Evolutionary conservation across 2,113 vertebrate genomes (phyloP).

Genomic region (Ancistrus triradiatus): DNA sequence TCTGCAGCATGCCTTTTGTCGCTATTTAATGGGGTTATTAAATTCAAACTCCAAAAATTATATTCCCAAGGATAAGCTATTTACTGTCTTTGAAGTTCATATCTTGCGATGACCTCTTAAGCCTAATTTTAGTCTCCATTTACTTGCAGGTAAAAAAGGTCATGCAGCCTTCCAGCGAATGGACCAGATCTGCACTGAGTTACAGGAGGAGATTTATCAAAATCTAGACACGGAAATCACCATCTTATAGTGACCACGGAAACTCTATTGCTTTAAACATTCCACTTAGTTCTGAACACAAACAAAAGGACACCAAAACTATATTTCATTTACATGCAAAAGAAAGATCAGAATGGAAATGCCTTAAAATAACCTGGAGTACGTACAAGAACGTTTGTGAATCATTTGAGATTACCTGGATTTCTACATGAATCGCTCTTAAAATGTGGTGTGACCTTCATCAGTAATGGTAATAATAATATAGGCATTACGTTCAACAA

Average conservation of each 20-base stretch:
- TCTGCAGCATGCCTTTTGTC: too few relatives aligned
- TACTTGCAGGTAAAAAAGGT: conserved; percentile 64
- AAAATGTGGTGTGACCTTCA: too few relatives aligned
- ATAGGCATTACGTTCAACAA: too few relatives aligned
- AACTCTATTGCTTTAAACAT: not conserved
- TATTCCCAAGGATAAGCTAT: too few relatives aligned
- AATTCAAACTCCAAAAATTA: too few relatives aligned
- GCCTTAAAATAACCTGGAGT: not conserved
- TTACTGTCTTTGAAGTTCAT: too few relatives aligned
- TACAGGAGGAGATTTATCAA: conserved; percentile 65
- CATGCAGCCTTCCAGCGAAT: conserved; percentile 66
- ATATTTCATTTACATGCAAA: too few relatives aligned
- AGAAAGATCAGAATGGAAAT: not conserved
- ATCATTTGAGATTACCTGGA: not conserved
- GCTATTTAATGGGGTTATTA: too few relatives aligned
- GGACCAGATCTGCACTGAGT: conserved; percentile 62
- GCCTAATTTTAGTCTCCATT: not conserved
- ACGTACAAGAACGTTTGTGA: not conserved
- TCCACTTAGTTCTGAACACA: not conserved
- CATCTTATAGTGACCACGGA: conserved; percentile 53
- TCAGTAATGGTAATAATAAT: too few relatives aligned
- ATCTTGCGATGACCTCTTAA: too few relatives aligned
- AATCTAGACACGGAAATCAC: conserved; percentile 72
- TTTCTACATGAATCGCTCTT: not conserved
- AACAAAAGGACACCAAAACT: too few relatives aligned